phyloP scores from a whole-genome alignment of 2,797 vertebrate species.

The Silurus aristotelis region DNA sequence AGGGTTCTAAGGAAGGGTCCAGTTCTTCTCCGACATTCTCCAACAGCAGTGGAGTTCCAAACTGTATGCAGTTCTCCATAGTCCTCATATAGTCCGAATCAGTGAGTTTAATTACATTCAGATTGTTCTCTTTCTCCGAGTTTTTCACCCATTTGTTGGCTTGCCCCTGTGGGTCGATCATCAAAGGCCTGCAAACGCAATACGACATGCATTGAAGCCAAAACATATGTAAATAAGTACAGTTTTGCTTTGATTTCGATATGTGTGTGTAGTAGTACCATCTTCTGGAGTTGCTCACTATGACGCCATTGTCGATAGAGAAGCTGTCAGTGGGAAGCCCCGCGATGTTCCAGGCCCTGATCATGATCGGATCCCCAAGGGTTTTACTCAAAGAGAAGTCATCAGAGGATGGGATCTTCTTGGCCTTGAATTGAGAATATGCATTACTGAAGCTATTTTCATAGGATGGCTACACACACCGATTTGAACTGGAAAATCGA shows the following conservation, averaged over 20 bases:
- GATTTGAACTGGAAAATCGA: not conserved
- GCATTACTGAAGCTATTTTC: not conserved
- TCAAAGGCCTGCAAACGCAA: slow-evolving; percentile 84
- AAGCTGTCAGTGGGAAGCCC: slow-evolving; percentile 92
- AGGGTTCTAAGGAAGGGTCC: slow-evolving; percentile 91
- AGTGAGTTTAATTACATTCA: slow-evolving; percentile 90
- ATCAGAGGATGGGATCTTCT: slow-evolving; percentile 88
- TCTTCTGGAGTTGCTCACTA: slow-evolving; percentile 91
- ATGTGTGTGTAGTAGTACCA: slow-evolving; percentile 77
- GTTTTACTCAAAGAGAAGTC: slow-evolving; percentile 91
- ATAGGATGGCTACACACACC: not conserved
- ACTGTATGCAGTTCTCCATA: slow-evolving; percentile 93
- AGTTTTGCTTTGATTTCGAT: not conserved
- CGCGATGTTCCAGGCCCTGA: slow-evolving; percentile 95
- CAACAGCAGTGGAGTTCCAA: slow-evolving; percentile 89
- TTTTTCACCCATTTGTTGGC: slow-evolving; percentile 99
- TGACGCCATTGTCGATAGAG: slow-evolving; percentile 94
- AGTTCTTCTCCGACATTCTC: slow-evolving; percentile 95
- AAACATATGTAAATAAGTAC: not conserved
- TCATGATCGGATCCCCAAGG: slow-evolving; percentile 91
- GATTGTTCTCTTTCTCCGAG: slow-evolving; percentile 87
- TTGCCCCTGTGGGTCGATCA: slow-evolving; percentile 98
- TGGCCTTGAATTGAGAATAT: slow-evolving; percentile 71
- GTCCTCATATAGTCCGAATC: slow-evolving; percentile 92
- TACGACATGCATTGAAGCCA: not conserved